Conservation (phyloP, 1,140 invertebrate species). For the Drosophila sproati region DNA sequence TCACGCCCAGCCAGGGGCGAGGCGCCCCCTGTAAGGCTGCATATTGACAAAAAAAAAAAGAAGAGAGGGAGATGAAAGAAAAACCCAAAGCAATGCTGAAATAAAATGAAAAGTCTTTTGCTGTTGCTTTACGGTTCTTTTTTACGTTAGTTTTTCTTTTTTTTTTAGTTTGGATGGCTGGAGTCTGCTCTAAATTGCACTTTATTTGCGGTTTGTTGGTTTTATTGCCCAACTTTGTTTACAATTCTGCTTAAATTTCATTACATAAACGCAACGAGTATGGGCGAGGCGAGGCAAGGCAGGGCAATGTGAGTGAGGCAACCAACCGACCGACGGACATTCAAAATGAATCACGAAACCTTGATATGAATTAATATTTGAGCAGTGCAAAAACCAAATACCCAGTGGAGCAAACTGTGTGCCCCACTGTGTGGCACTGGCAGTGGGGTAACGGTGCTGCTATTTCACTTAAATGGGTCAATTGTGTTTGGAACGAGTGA, state of each 20-base stretch:
- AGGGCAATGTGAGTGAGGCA: background rate
- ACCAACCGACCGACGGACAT: constrained; percentile 29
- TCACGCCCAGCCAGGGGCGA: constrained; percentile 16
- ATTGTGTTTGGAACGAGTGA: constrained; percentile 8
- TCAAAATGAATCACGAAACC: constrained; percentile 75
- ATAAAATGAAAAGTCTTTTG: constrained; percentile 49
- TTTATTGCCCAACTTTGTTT: constrained; percentile 73
- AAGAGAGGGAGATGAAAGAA: constrained; percentile 27
- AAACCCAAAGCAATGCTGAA: constrained; percentile 27
- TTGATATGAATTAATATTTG: constrained; percentile 83
- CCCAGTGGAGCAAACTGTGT: constrained; percentile 52
- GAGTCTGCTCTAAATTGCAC: constrained; percentile 58
- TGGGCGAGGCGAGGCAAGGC: background rate
- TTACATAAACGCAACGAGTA: constrained; percentile 59
- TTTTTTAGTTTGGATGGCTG: constrained; percentile 7
- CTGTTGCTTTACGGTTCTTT: constrained; percentile 8
- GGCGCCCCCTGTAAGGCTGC: constrained; percentile 1
- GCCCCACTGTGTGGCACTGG: background rate
- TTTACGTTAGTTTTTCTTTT: constrained; percentile 1
- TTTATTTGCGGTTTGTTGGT: constrained; percentile 72
- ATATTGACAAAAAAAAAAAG: constrained; percentile 45
- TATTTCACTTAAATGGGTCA: constrained; percentile 10
- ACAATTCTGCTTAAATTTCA: constrained; percentile 79
- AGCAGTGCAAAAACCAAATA: constrained; percentile 53
- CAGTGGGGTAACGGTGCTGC: background rate